A percentile compares a stretch with the other conserved stretches of the same genome.
Evolutionary conservation across 2,113 vertebrate genomes (phyloP).

Genomic region (Carlito syrichta): DNA sequence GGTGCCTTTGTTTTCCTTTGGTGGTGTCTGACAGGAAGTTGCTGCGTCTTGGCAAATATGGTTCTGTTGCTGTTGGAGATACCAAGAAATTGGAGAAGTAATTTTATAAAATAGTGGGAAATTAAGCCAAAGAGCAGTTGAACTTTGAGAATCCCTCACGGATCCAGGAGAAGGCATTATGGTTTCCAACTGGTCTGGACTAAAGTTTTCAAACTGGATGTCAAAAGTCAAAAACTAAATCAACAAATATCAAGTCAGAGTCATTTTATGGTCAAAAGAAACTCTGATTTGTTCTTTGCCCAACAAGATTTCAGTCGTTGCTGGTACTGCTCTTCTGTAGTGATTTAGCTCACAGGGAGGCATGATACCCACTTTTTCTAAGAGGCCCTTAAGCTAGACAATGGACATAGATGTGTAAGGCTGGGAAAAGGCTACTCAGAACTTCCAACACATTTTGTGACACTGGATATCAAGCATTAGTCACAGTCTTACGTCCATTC

Average conservation of each 20-base stretch:
- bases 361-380: neutral
- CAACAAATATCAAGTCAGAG: slow-evolving; percentile 11
- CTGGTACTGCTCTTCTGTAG: neutral
- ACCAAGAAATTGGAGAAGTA: slow-evolving; percentile 54
- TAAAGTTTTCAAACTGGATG: neutral
- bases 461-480: slow-evolving; percentile 4
- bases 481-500: neutral
- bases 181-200: slow-evolving; percentile 35
- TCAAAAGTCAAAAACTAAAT: slow-evolving; percentile 45
- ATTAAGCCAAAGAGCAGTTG: neutral
- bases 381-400: neutral
- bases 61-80: slow-evolving; percentile 68
- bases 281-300: neutral
- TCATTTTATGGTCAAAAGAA: neutral
- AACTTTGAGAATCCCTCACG: slow-evolving; percentile 27
- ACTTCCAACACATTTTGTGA: slow-evolving; percentile 29
- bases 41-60: slow-evolving; percentile 34
- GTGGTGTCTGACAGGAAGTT: slow-evolving; percentile 66
- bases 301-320: neutral
- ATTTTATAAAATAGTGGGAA: slow-evolving; percentile 45
- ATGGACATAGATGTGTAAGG: neutral
- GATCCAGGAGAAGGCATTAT: neutral
- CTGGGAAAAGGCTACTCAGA: neutral
- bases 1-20: slow-evolving; percentile 59
- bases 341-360: neutral